Evolutionary conservation across 92 coral and sea anemone genomes (phyloP).

Genomic region (Epizoanthus ramosus): DNA sequence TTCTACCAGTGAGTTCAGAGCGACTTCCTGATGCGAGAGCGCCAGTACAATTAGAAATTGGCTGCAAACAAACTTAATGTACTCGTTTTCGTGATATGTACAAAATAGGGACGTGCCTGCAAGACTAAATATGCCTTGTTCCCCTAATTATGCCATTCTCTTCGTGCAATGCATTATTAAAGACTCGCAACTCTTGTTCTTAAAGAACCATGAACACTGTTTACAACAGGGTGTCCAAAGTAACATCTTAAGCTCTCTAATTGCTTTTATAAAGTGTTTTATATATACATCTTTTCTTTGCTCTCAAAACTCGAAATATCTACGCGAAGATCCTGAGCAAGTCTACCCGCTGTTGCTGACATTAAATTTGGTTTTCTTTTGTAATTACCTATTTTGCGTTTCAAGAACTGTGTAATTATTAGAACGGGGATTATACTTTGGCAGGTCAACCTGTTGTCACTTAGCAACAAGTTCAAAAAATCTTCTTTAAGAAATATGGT

Average conservation of each 20-base stretch:
- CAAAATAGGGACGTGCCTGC: slow-evolving; percentile 23
- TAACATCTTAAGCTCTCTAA: slow-evolving; percentile 6
- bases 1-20: slow-evolving; percentile 24
- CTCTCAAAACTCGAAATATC: not conserved
- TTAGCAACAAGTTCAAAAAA: not conserved
- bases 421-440: not conserved
- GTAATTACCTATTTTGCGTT: slow-evolving; percentile 18
- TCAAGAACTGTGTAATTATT: slow-evolving; percentile 19
- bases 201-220: not conserved
- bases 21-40: slow-evolving; percentile 13
- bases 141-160: slow-evolving; percentile 21
- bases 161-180: slow-evolving; percentile 40
- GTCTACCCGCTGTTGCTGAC: not conserved
- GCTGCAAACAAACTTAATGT: not conserved
- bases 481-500: not conserved
- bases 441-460: slow-evolving; percentile 1
- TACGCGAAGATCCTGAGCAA: not conserved
- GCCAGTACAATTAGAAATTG: not conserved
- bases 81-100: slow-evolving; percentile 6
- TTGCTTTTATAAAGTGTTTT: not conserved
- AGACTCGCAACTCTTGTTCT: slow-evolving; percentile 6
- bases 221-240: slow-evolving; percentile 15
- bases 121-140: slow-evolving; percentile 17
- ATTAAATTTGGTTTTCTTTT: slow-evolving; percentile 8
- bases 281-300: not conserved